Evolutionary conservation across 2,113 vertebrate genomes (phyloP).

Genomic region (Coturnix japonica): DNA sequence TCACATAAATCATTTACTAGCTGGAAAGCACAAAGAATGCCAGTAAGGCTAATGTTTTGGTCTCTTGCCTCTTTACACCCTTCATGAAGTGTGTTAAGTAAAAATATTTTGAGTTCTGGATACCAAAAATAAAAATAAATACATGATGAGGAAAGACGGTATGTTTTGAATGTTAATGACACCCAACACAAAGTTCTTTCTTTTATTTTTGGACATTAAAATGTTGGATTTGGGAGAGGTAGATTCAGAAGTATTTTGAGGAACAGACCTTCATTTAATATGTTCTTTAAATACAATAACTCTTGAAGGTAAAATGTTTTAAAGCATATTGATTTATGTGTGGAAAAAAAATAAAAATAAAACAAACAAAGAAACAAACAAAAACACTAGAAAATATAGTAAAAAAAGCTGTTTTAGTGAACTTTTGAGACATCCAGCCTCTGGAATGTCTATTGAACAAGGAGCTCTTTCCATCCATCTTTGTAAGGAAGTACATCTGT

Average conservation of each 20-base stretch:
- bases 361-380: background rate
- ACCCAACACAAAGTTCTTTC: background rate
- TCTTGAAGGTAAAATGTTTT: background rate
- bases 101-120: background rate
- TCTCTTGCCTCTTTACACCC: background rate
- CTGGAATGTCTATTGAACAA: slow-evolving; percentile 18
- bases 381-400: no score
- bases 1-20: background rate
- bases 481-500: background rate
- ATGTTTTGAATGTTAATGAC: background rate
- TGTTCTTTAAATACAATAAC: background rate
- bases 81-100: background rate
- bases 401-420: background rate
- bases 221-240: background rate
- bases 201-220: background rate
- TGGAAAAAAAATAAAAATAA: accelerated
- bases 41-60: background rate
- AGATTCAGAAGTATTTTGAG: background rate
- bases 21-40: background rate
- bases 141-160: background rate
- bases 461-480: background rate
- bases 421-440: background rate
- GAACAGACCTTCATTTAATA: background rate
- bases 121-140: background rate
- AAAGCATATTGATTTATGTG: slow-evolving; percentile 18